Percentiles rank a stretch among this genome's conserved stretches.
These are phyloP conservation scores for Aurelia aurita complex sp. Pacific DNA, from an alignment of 30 jellyfish, hydroid and myxozoan genomes.

Conservation along the genomic window DNA sequence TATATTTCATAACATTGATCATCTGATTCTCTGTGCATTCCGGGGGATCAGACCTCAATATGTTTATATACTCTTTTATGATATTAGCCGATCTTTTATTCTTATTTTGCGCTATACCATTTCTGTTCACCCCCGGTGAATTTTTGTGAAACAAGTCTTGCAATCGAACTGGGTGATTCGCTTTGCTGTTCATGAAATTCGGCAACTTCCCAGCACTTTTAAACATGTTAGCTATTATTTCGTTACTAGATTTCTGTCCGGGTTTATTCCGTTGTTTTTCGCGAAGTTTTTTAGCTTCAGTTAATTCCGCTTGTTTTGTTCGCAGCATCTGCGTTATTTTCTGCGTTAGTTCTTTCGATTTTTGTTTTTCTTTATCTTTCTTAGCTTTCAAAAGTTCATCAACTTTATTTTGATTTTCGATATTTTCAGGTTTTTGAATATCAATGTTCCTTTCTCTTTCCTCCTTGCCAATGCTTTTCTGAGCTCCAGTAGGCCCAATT, in stretches of 20 bases:
- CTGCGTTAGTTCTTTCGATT: conserved; percentile 26
- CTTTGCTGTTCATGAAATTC: conserved; percentile 9
- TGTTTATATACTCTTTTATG: conserved; percentile 91
- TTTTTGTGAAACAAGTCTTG: background rate
- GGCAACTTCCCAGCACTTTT: conserved; percentile 49
- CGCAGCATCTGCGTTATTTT: conserved; percentile 27
- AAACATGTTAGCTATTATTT: conserved; percentile 44
- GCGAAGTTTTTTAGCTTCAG: conserved; percentile 7
- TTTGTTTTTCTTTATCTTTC: conserved; percentile 13
- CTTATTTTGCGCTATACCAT: conserved; percentile 54
- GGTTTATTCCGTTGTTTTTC: conserved; percentile 11
- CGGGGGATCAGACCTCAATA: conserved; percentile 99
- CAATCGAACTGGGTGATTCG: background rate
- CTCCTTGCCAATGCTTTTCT: too few species aligned
- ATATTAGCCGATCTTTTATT: conserved; percentile 91
- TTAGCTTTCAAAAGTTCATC: background rate
- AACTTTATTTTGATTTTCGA: background rate
- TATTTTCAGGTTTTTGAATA: background rate
- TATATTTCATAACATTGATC: conserved; percentile 88
- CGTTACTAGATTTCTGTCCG: conserved; percentile 20
- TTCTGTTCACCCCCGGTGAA: conserved; percentile 17
- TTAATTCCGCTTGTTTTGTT: conserved; percentile 33
- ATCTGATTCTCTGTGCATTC: conserved; percentile 96
- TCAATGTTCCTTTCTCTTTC: background rate
- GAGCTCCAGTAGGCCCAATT: background rate